These are phyloP conservation scores for Leptobrachium ailaonicum DNA, from an alignment of 2,113 vertebrate species.

Conservation along the genomic window DNA sequence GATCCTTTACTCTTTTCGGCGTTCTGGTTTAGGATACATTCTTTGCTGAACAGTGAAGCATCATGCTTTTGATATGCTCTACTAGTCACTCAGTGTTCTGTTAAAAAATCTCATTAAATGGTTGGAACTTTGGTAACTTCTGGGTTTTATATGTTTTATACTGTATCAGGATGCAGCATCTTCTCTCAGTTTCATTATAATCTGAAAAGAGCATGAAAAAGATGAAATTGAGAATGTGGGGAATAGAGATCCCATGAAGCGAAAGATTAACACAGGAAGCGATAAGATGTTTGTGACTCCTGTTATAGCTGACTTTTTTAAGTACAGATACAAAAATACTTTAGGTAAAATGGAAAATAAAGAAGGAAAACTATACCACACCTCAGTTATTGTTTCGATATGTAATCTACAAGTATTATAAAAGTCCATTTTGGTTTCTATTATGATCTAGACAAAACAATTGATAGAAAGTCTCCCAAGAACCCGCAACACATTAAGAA, in stretches of 20 bases:
- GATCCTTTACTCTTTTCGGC: background rate
- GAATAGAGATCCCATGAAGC: slow-evolving; percentile 29
- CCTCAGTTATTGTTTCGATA: no score
- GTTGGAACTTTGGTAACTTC: slow-evolving; percentile 39
- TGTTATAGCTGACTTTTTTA: background rate
- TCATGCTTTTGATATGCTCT: slow-evolving; percentile 40
- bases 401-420: no score
- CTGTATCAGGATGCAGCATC: slow-evolving; percentile 37
- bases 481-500: no score
- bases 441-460: no score
- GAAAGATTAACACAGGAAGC: slow-evolving; percentile 8
- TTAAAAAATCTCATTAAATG: slow-evolving; percentile 37
- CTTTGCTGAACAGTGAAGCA: slow-evolving; percentile 26
- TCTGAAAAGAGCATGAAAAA: slow-evolving; percentile 26
- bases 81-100: slow-evolving; percentile 30
- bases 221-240: slow-evolving; percentile 35
- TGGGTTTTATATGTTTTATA: slow-evolving; percentile 27
- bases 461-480: no score
- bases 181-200: slow-evolving; percentile 28
- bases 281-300: slow-evolving; percentile 25
- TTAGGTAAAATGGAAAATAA: no score
- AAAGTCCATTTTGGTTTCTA: no score
- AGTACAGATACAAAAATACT: no score
- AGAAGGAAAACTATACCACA: no score
- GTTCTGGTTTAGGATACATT: slow-evolving; percentile 27